phyloP scores from a whole-genome alignment of 2,113 vertebrate genomes.

The Dicerorhinus sumatrensis region DNA sequence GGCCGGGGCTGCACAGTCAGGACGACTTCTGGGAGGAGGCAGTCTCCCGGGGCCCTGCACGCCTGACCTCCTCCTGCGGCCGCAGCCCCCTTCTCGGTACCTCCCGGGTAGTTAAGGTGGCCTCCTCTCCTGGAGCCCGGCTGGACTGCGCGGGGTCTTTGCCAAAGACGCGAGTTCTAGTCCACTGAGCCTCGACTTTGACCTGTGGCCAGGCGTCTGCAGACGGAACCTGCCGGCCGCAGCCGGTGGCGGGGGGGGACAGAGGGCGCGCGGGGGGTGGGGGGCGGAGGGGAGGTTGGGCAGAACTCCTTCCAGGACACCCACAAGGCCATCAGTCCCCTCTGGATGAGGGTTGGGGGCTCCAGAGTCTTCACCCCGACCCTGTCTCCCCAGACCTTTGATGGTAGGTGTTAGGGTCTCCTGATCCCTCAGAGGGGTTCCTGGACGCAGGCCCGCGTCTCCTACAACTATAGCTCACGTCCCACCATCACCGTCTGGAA shows the following conservation, averaged over 20 bases:
- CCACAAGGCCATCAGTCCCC: background rate
- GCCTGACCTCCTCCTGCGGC: background rate
- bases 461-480: accelerated
- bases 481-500: background rate
- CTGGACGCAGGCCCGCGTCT: background rate
- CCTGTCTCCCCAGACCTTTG: background rate
- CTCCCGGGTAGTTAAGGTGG: background rate
- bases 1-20: background rate
- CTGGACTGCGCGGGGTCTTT: too few species aligned
- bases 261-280: accelerated
- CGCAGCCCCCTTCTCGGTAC: background rate
- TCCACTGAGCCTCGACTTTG: background rate
- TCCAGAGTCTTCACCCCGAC: background rate
- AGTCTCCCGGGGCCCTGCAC: background rate
- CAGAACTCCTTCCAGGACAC: background rate
- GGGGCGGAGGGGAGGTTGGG: background rate
- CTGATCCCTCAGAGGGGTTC: background rate
- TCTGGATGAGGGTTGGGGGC: background rate
- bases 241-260: background rate
- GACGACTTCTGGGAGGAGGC: slow-evolving; percentile 35
- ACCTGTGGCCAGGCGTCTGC: background rate
- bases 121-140: background rate
- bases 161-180: background rate
- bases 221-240: background rate
- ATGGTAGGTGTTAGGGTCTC: background rate